phyloP scores from a whole-genome alignment of 2,797 vertebrate genomes.

The Prionace glauca region DNA sequence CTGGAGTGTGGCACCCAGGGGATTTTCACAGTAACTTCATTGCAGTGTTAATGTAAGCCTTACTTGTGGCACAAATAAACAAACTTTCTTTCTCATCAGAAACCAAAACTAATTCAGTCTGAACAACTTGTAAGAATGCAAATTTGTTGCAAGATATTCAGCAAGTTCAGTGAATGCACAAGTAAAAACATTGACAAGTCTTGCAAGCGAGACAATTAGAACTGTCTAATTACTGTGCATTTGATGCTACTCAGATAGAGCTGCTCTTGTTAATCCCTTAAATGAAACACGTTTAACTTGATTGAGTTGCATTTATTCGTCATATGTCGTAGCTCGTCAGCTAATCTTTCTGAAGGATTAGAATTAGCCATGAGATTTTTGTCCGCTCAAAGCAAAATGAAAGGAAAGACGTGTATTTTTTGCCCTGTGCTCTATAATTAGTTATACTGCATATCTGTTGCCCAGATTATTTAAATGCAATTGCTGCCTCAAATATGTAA shows the following conservation, averaged over 20 bases:
- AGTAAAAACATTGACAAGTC: background rate
- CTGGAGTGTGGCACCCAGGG: too few relatives aligned
- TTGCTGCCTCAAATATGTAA: background rate
- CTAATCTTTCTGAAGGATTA: background rate
- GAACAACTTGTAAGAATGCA: background rate
- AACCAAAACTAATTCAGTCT: background rate
- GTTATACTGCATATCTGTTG: background rate
- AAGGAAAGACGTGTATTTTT: background rate
- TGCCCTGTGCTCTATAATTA: background rate
- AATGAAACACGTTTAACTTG: background rate
- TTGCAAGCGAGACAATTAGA: background rate
- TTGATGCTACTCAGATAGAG: background rate
- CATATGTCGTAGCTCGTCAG: background rate
- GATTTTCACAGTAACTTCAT: too few relatives aligned
- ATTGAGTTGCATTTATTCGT: background rate
- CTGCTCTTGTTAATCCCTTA: background rate
- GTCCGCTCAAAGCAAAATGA: background rate
- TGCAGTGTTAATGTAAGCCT: too few relatives aligned
- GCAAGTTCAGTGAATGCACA: background rate
- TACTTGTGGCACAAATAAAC: too few relatives aligned
- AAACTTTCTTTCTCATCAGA: background rate
- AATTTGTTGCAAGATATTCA: background rate
- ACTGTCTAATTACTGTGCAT: background rate
- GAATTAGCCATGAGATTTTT: background rate
- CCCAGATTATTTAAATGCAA: background rate